Base-by-base conservation (phyloP, 2,888 invertebrate species). In the Megalurothrips usitatus region DNA sequence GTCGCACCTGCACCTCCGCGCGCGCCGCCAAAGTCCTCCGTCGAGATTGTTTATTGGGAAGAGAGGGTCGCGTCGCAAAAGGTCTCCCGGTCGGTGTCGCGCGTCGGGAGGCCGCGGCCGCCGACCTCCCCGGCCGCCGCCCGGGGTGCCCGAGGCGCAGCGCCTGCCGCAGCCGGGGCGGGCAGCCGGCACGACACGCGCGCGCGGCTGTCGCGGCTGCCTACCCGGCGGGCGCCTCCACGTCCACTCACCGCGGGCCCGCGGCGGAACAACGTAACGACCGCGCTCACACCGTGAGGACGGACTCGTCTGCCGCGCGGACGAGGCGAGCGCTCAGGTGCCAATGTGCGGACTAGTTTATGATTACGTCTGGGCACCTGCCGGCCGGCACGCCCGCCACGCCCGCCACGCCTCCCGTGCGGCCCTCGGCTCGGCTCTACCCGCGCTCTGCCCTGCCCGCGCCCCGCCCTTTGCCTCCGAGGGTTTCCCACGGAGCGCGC, bases 331-430 rank as follows among this genome's bases (percentile, higher is more conserved):
- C 68, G 68, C 23, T 75, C 26, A 75, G 68, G 68, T 75, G 68
- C 68, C 23, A 75, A 75, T 75, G 68, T 75, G 68, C 68, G 68
- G 68, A 75, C 68, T 75, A 75, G 68, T 75, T 75, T 75, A 75
- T 75, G 68, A 75, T 75, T 75, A 75, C 68, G 68, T 12, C 34
- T 43, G 34, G 2, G 34, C 34, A 43, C 34, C n/a, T n/a, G n/a
- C n/a, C n/a, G n/a, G n/a, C n/a, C 34, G 34, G 34, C 34, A 43
- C 34, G 52, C 52, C 52, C 11, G 14, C 52, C 52, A 11, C 14
- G 14, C 52, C 52, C 58, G 58, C 58, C 58, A 6, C 58, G 11
- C 58, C 2, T 2, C 58, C 14, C 58, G 58, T 52, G 12, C 52
- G 2, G 19, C 58, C 58, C 58, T 58, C 58, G 58, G 52, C 52